Base-by-base conservation (phyloP, 2,797 vertebrate genomes). In the Betta splendens region DNA sequence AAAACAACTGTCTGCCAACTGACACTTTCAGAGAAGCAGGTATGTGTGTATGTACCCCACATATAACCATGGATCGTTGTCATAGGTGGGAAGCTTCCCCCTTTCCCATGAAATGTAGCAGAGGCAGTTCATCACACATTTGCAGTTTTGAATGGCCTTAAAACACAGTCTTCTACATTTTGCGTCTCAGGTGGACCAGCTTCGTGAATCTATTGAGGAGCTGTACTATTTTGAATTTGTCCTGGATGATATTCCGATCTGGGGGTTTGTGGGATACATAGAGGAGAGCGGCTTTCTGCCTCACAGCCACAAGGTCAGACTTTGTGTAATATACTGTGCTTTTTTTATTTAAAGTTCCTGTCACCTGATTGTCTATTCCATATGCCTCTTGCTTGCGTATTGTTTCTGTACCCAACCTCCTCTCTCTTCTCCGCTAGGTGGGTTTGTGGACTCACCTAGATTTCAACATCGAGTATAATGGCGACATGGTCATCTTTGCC, bases 151-250 rank as follows among this genome's bases (percentile, higher is more conserved):
- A 15, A 36, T 25, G 11, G 2, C 4, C 28, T 26, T 22, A 4
- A 2, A 4, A 36, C 37, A 48, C 8, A 3, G 2, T n/a, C 48
- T 17, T 66, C 32, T 58, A 1, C 49, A 1, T 55, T 16, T 45
- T 64, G 7, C 44, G 46, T 74, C n/a, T 18, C 64, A 96, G 95
- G 93, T 97, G 67, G 94, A 96, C n/a, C 85, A 92, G 73, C 90
- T 97, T 20, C 93, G 92, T 12, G 93, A 95, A 75, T 95, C 95
- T 39, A 94, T 97, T 2, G 95, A 97, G 72, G 95, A 97, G 83
- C 85, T 97, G 22, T 97, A 94, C 83, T 97, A 96, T 89, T 97
- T 96, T 86, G 95, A 97, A 74, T 97, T 97, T 78, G 94, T 97
- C 73, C 78, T 97, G 69, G 95, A 96, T 31, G 95, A 97, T 57